Base-by-base conservation (phyloP, 2,888 invertebrate species). In the Ectropis crepuscularia region DNA sequence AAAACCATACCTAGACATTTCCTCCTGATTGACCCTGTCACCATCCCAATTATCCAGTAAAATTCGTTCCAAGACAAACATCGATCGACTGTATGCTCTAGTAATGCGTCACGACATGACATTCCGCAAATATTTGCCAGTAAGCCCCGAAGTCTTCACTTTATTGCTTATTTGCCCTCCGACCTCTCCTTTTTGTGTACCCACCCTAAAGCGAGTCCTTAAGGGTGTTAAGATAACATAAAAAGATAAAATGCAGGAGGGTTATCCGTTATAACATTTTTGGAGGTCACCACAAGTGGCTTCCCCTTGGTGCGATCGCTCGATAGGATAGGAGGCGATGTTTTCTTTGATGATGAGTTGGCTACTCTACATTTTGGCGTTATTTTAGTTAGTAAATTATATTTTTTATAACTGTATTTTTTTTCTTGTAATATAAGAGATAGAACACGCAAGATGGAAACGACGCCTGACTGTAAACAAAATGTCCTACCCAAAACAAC, bases 41-140 rank as follows among this genome's bases (percentile, higher is more conserved):
- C 4, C 16, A 28, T 28, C 70, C 62, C 69, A 71, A 69, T 71
- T 67, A 73, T 63, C 64, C 60, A 69, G 72, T 71, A 71, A 73
- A 70, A 75, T 69, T 65, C 64, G 72, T 70, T 74, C 70, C 68
- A 70, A 70, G 63, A 59, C 60, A 62, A 70, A 72, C 68, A 66
- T 28, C 16, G 37, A 64, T 58, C 57, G 69, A 68, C 74, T 76
- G 72, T 77, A 45, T 72, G 69, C 67, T 63, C 67, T 59, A 68
- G 68, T 71, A 72, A 80, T 80, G 74, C 79, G 79, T 81, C 79
- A 78, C 74, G 57, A 65, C 71, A 69, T 70, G 78, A 76, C 77
- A 71, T 73, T 76, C 57, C 47, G 65, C 79, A 81, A 86, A 87
- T 83, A 81, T 86, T 86, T 83, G 76, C 70, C 59, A 74, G 66